A percentile compares a stretch with the other conserved stretches of the same genome.
Conservation (phyloP, 2,113 vertebrate species). For the Hylia prasina region DNA sequence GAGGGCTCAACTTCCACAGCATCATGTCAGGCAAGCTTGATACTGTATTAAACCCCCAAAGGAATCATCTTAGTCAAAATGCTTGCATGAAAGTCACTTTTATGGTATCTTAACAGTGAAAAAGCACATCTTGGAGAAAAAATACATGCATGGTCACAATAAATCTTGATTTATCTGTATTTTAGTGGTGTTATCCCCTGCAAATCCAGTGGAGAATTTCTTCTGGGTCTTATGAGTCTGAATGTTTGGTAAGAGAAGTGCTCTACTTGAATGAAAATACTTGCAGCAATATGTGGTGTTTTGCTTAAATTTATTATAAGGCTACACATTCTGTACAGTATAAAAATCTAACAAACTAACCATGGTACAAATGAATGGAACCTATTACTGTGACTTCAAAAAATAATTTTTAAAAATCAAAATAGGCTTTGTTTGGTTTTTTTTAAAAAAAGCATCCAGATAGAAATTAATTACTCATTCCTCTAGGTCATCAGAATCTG, state of each 20-base stretch:
- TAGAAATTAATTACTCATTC: neutral
- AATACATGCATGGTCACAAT: neutral
- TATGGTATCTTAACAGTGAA: neutral
- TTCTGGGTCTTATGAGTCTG: neutral
- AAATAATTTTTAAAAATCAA: neutral
- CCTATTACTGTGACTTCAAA: neutral
- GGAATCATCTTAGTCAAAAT: neutral
- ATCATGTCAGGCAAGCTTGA: neutral
- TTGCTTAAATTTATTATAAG: neutral
- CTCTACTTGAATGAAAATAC: neutral
- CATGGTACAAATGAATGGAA: neutral
- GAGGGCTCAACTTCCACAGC: neutral
- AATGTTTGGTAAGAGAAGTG: neutral
- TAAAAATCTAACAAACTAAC: neutral
- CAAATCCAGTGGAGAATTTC: neutral
- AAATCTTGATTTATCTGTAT: neutral
- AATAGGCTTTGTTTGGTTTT: neutral
- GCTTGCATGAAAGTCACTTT: neutral
- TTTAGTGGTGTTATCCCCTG: neutral
- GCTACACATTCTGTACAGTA: neutral
- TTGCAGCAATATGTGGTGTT: neutral
- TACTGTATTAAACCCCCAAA: neutral
- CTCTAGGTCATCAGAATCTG: neutral
- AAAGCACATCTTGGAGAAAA: neutral
- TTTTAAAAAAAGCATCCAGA: too few relatives aligned